Evolutionary conservation across 2,113 vertebrate species (phyloP), one percentile per base, ranked within the genome.

Genomic region (Chaenogobius annularis): DNA sequence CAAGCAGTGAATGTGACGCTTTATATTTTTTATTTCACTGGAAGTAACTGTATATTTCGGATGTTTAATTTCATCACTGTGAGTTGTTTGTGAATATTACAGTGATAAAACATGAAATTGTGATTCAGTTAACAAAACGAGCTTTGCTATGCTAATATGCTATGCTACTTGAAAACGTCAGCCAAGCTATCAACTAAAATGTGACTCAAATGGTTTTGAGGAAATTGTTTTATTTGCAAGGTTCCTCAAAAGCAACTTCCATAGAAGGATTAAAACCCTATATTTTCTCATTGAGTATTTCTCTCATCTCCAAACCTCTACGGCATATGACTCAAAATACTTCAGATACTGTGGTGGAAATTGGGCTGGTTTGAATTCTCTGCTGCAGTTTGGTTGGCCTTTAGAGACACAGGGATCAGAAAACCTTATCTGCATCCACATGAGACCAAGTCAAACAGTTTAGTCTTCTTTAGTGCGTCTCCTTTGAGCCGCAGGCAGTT

Each of bases 391-490:
- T 79, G n/a, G 5, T 65, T 14, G 56, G 73, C 22, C 44, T 52
- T 47, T 62, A 23, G 52, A 74, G 48, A 68, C 43, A 56, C 37
- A 75, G 23, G 55, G 66, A 75, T 71, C 35, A 71, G 54, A 73
- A 70, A 77, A 76, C 47, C 67, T 70, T 44, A 73, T 44, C 73
- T 69, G 56, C 70, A 61, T 73, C 59, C 43, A 19, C 74, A 50
- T 62, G 68, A 68, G 31, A 47, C 62, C 22, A n/a, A 62, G 22
- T 19, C 12, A 72, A 77, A 72, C 67, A 64, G 68, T 76, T 87
- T 76, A 58, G 70, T 84, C 69, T 77, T 86, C 43, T 79, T 85
- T 81, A 77, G 68, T 23, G 62, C 69, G 54, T 70, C 3, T 63
- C 47, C 79, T 76, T 73, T 50, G 11, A 76, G 63, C 80, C 20